Conservation (phyloP, 2,113 vertebrate genomes). For the Tricholaema leucomelas region DNA sequence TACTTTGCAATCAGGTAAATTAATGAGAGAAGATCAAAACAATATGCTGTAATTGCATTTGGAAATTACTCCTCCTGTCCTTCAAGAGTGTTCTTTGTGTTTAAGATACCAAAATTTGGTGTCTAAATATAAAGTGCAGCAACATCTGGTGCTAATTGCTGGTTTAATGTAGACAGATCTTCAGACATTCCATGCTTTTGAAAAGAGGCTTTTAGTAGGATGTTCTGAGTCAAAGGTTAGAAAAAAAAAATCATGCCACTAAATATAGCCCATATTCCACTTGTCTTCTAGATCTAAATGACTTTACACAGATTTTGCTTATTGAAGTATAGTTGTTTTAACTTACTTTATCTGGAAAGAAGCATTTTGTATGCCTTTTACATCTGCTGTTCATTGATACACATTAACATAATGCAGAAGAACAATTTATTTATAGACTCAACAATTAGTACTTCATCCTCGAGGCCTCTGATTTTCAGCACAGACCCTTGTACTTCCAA, state of each 20-base stretch:
- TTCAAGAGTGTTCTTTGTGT: constrained; percentile 77
- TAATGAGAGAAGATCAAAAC: constrained; percentile 80
- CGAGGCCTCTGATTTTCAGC: background rate
- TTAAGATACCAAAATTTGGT: constrained; percentile 76
- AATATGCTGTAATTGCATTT: constrained; percentile 82
- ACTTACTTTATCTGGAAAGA: background rate
- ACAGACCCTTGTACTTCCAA: background rate
- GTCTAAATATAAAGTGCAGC: constrained; percentile 79
- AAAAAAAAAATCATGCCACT: constrained; percentile 71
- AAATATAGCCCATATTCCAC: constrained; percentile 74
- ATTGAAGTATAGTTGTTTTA: background rate
- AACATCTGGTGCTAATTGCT: constrained; percentile 83
- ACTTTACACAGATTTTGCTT: constrained; percentile 5
- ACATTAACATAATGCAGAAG: background rate
- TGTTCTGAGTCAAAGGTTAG: constrained; percentile 77
- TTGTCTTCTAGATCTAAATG: constrained; percentile 66
- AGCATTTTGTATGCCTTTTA: background rate
- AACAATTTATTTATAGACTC: background rate
- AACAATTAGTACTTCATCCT: background rate
- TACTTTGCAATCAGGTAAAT: constrained; percentile 83
- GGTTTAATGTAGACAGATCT: constrained; percentile 78
- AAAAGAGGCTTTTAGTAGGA: constrained; percentile 74
- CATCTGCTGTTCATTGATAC: background rate
- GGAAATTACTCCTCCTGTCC: constrained; percentile 82
- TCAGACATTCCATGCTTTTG: constrained; percentile 72